Evolutionary conservation across 2,888 invertebrate species (phyloP), one percentile per base, ranked within the genome.

Genomic region (Patella depressa): DNA sequence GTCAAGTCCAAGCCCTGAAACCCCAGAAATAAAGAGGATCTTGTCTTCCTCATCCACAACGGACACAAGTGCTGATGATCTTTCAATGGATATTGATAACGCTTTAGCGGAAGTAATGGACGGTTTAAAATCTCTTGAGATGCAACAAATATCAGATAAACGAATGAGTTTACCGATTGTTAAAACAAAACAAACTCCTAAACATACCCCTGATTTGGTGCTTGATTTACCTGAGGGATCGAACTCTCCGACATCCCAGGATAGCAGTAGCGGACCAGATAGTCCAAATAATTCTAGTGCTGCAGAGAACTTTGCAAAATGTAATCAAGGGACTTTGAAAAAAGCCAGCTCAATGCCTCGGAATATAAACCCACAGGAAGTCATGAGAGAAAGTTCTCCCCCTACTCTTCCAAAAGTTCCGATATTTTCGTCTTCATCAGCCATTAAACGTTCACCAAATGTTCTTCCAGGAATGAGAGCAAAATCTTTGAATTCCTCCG

Each of bases 301-400:
- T 0, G 95, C 95, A 0, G 95, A 95, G 88, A 93, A 95, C 54
- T 96, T 96, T 89, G 96, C 95, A 74, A 95, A 95, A 86, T 95
- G 95, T 84, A 95, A 95, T 88, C 95, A 95, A 90, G 95, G 95
- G 85, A 96, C 96, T 0, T 91, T 96, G 77, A 95, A 95, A 88
- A 96, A 95, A 88, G 91, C 90, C 29, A 81, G 82, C 53, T 85
- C 86, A 11, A 84, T 86, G 86, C 85, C 87, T 1, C 75, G 86
- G 17, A 85, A 83, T 79, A 71, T 45, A 45, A 45, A 53, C 29
- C 34, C 59, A 57, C 12, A 57, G 53, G 9, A 53, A 74, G 11
- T 19, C 24, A 3, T 76, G 45, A 24, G 53, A 17, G 45, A 34
- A n/a, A 53, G 53, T 15, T 45, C 17, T 14, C n/a, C 53, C 12